These are phyloP conservation scores for Suncus etruscus DNA, from an alignment of 2,113 vertebrate genomes.

Conservation along the genomic window DNA sequence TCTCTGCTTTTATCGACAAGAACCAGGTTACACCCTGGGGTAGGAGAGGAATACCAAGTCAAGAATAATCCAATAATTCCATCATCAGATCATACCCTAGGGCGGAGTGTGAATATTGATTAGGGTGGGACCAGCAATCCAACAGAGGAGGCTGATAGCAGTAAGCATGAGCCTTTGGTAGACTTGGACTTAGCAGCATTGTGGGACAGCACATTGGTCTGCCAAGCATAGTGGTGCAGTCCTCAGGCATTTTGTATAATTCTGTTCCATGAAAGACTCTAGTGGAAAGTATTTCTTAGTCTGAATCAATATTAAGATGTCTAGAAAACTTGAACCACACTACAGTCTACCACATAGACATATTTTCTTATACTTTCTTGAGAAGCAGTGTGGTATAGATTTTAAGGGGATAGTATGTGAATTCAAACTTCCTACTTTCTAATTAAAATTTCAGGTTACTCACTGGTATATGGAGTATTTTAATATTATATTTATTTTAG, in stretches of 20 bases:
- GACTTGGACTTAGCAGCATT: background rate
- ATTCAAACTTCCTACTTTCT: background rate
- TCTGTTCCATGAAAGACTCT: background rate
- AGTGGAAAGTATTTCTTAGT: slow-evolving; percentile 44
- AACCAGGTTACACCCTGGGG: too few species aligned
- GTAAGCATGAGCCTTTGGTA: background rate
- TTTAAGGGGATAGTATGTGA: background rate
- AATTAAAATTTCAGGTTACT: background rate
- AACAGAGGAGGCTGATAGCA: too few species aligned
- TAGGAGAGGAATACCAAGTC: too few species aligned
- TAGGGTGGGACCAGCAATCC: too few species aligned
- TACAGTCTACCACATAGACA: background rate
- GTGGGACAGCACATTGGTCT: background rate
- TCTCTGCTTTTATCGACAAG: too few species aligned
- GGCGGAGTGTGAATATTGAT: too few species aligned
- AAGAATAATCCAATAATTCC: too few species aligned
- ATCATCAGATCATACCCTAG: too few species aligned
- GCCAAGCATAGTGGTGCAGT: background rate
- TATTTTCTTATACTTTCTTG: background rate
- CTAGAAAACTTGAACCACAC: background rate
- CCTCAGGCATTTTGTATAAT: background rate
- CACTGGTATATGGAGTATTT: background rate
- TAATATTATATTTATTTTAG: background rate
- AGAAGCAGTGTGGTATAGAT: background rate
- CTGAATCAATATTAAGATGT: background rate